A percentile compares a stretch with the other conserved stretches of the same genome.
These are phyloP conservation scores for Scaptomyza reducta DNA, from an alignment of 2,888 invertebrate species.

Conservation along the genomic window DNA sequence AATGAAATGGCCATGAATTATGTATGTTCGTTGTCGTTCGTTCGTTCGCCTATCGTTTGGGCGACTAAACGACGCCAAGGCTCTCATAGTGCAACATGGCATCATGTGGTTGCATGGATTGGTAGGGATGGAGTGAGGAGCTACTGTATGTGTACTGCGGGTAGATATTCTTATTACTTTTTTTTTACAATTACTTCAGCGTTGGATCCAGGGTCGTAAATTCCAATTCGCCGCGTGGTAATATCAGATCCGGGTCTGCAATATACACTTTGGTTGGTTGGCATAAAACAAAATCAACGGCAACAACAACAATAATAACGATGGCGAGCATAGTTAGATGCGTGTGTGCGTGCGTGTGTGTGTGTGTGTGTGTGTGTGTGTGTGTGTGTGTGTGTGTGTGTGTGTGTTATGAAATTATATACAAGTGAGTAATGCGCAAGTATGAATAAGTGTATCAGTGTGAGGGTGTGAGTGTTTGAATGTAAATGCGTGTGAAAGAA, in stretches of 20 bases:
- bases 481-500: slow-evolving; percentile 29
- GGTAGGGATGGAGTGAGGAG: slow-evolving; percentile 1
- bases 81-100: slow-evolving; percentile 36
- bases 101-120: neutral
- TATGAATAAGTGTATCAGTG: neutral
- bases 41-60: slow-evolving; percentile 32
- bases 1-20: slow-evolving; percentile 75
- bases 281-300: slow-evolving; percentile 78
- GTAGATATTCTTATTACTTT: slow-evolving; percentile 75
- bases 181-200: slow-evolving; percentile 82
- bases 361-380: slow-evolving; percentile 24
- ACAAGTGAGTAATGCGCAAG: slow-evolving; percentile 25
- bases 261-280: slow-evolving; percentile 84
- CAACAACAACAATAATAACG: slow-evolving; percentile 57
- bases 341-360: slow-evolving; percentile 21
- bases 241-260: slow-evolving; percentile 85
- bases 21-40: slow-evolving; percentile 18
- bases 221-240: slow-evolving; percentile 84
- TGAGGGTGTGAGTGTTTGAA: slow-evolving; percentile 25
- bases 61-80: slow-evolving; percentile 2
- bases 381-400: slow-evolving; percentile 27
- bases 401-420: slow-evolving; percentile 21
- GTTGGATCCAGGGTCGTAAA: slow-evolving; percentile 84
- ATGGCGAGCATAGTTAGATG: slow-evolving; percentile 42
- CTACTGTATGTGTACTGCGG: slow-evolving; percentile 40